These are phyloP conservation scores for Stegodyphus dumicola DNA, from an alignment of 1,140 invertebrate species.

Conservation along the genomic window DNA sequence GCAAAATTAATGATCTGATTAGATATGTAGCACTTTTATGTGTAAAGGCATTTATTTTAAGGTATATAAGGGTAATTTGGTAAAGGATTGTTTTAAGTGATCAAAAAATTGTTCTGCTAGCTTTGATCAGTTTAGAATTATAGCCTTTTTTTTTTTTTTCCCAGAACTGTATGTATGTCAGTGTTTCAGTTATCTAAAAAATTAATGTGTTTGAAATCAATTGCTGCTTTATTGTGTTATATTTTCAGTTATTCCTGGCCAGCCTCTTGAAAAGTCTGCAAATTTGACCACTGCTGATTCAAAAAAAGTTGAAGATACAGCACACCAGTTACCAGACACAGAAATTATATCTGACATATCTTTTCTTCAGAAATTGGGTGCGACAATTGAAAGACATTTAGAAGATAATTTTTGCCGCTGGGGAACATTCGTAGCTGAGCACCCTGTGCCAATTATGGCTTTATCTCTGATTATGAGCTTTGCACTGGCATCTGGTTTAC, in stretches of 20 bases:
- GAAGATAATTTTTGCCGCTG: constrained; percentile 82
- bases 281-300: constrained; percentile 20
- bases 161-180: too few relatives aligned
- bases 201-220: not conserved
- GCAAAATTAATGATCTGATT: too few relatives aligned
- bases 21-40: too few relatives aligned
- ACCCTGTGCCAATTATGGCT: constrained; percentile 82
- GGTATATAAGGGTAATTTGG: too few relatives aligned
- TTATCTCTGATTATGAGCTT: constrained; percentile 75
- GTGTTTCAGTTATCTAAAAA: too few relatives aligned
- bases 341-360: constrained; percentile 54
- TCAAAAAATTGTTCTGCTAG: too few relatives aligned
- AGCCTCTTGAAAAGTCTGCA: constrained; percentile 31
- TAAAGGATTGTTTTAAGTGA: too few relatives aligned
- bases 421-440: constrained; percentile 84
- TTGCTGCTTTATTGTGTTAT: not conserved
- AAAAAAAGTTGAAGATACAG: constrained; percentile 12
- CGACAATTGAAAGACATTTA: constrained; percentile 80
- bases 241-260: constrained; percentile 38
- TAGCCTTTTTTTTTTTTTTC: too few relatives aligned
- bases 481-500: constrained; percentile 75
- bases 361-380: constrained; percentile 80
- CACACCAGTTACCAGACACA: constrained; percentile 43
- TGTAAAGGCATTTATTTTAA: too few relatives aligned
- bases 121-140: too few relatives aligned